Evolutionary conservation across 2,797 vertebrate species (phyloP).

Genomic region (Macrochelys suwanniensis): DNA sequence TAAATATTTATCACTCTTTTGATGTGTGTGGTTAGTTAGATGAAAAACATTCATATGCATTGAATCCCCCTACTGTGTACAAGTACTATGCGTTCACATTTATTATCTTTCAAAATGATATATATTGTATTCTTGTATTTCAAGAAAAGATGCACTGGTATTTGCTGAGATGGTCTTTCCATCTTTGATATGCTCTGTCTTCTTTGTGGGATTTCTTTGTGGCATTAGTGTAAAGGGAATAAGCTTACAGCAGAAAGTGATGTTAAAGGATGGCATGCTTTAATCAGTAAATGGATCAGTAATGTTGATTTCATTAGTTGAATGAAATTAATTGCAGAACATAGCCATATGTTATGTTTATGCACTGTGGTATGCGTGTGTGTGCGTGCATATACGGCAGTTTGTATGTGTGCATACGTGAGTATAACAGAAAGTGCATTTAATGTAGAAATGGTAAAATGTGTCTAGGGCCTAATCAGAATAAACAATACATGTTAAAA

Average conservation of each 20-base stretch:
- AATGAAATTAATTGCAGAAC: not conserved
- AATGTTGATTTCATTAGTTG: not conserved
- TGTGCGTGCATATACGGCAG: not conserved
- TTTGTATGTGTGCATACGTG: not conserved
- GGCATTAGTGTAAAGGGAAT: not conserved
- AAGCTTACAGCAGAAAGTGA: not conserved
- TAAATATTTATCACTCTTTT: constrained; percentile 3
- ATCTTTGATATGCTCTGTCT: not conserved
- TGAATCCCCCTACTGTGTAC: not conserved
- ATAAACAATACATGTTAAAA: not conserved
- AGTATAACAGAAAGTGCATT: not conserved
- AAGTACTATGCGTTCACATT: not conserved
- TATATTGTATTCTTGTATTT: not conserved
- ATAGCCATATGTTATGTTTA: not conserved
- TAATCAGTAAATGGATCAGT: not conserved
- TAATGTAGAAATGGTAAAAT: not conserved
- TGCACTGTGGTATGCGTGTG: not conserved
- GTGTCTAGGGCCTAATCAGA: not conserved
- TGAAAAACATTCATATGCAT: not conserved
- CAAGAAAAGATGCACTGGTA: not conserved
- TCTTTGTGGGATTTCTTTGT: not conserved
- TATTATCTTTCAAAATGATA: not conserved
- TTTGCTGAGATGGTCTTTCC: not conserved
- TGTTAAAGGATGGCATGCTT: not conserved
- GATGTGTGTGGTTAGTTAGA: not conserved